Evolutionary conservation across 2,797 vertebrate genomes (phyloP), one percentile per base, ranked within the genome.

Genomic region (Pygocentrus nattereri): DNA sequence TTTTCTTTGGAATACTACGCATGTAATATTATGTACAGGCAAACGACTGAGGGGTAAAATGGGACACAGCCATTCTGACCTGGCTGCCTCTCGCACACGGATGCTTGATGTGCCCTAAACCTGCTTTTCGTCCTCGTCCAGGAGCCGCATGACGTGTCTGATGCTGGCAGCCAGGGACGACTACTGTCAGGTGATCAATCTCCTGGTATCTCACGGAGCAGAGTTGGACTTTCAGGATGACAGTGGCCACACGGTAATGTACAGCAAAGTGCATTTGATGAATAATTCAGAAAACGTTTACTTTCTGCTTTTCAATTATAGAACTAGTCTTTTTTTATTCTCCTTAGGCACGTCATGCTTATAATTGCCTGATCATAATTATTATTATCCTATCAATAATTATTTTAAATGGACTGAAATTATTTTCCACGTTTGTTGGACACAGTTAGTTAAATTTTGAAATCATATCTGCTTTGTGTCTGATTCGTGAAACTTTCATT

Each of bases 121-220:
- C 58, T 69, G 25, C 38, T 49, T 79, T 81, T 69, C 30, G 69
- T 52, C 41, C 41, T 78, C 74, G 61, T n/a, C 30, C 81, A 99
- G 98, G 82, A 95, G 87, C 83, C 88, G 88, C 15, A 96, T 96
- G 94, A 97, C 96, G 19, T 95, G 96, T 1, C 75, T 99, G 87
- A 98, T 98, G 96, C 91, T 96, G 72, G 96, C 96, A 56, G 95
- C 98, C 54, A 93, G 91, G 72, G 91, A 94, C 1, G 95, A 96
- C 21, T 91, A 91, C 88, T 80, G 91, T 85, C 96, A 92, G 18
- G 93, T 98, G 58, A 94, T 96, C 87, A 94, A 95, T 91, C 89
- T 97, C 78, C 94, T 99, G 89, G 94, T 94, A 5, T 95, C 94
- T 81, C 91, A 94, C 23, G 96, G 96, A 76, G 96, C 97, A n/a